phyloP scores from a whole-genome alignment of 2,888 invertebrate genomes.

The Nymphalis c-album region DNA sequence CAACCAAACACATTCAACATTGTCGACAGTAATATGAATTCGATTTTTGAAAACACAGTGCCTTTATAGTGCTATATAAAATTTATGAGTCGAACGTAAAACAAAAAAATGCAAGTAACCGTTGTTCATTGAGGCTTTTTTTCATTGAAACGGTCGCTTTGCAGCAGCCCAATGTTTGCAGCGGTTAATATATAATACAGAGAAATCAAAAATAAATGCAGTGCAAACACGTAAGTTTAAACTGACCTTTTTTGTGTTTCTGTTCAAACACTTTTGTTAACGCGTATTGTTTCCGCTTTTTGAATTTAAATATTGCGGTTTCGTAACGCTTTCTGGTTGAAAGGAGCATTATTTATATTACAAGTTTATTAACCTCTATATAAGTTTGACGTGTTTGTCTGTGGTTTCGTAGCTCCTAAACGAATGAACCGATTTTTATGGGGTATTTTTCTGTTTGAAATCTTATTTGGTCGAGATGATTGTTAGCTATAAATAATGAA shows the following conservation, averaged over 20 bases:
- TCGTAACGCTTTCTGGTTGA: no score
- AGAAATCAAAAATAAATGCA: constrained; percentile 16
- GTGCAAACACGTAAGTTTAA: constrained; percentile 2
- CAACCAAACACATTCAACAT: neutral
- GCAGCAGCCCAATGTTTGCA: constrained; percentile 18
- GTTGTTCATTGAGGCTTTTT: constrained; percentile 15
- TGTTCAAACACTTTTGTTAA: constrained; percentile 14
- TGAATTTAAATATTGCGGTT: neutral
- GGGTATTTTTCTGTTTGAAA: no score
- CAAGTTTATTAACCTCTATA: neutral
- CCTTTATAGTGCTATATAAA: constrained; percentile 2
- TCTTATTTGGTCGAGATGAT: no score
- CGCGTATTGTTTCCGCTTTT: constrained; percentile 7
- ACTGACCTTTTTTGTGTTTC: constrained; percentile 13
- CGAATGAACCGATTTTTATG: no score
- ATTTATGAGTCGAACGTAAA: constrained; percentile 4
- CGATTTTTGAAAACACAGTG: neutral
- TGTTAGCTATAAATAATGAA: no score
- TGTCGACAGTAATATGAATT: constrained; percentile 1
- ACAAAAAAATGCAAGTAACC: constrained; percentile 12
- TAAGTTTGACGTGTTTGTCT: no score
- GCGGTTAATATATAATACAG: constrained; percentile 23
- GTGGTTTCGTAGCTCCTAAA: no score
- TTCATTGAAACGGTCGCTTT: constrained; percentile 5
- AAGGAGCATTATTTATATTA: no score